Conservation (phyloP, 2,797 vertebrate genomes). For the Leuciscus waleckii region DNA sequence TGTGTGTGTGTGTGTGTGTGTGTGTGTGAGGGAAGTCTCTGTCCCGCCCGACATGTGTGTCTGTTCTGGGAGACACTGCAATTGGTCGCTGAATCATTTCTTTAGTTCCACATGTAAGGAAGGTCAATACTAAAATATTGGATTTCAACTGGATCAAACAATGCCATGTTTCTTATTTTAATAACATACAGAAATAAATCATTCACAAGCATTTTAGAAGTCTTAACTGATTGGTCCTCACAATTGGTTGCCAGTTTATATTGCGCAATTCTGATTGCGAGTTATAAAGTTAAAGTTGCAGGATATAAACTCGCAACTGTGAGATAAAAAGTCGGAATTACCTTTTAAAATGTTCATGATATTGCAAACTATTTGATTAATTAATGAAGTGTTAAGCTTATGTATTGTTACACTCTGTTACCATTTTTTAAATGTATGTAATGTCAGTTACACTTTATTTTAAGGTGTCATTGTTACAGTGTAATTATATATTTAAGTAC, state of each 20-base stretch:
- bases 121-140: not conserved
- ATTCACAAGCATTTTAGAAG: not conserved
- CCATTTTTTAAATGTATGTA: not conserved
- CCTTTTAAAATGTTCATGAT: no score
- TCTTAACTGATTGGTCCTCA: not conserved
- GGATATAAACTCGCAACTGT: no score
- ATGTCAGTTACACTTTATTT: no score
- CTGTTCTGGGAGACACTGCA: not conserved
- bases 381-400: not conserved
- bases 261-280: no score
- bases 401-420: not conserved
- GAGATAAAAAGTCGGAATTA: no score
- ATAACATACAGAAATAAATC: not conserved
- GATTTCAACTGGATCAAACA: not conserved
- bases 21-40: slow-evolving; percentile 7
- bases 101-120: not conserved
- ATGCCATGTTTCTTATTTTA: not conserved
- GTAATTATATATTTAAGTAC: no score
- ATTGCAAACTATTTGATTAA: not conserved
- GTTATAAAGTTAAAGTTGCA: no score
- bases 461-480: no score
- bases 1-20: slow-evolving; percentile 16
- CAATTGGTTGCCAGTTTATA: no score
- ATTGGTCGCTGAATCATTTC: slow-evolving; percentile 4
- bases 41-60: not conserved